Evolutionary conservation across 2,113 vertebrate species (phyloP).

Genomic region (Montifringilla adamsi): DNA sequence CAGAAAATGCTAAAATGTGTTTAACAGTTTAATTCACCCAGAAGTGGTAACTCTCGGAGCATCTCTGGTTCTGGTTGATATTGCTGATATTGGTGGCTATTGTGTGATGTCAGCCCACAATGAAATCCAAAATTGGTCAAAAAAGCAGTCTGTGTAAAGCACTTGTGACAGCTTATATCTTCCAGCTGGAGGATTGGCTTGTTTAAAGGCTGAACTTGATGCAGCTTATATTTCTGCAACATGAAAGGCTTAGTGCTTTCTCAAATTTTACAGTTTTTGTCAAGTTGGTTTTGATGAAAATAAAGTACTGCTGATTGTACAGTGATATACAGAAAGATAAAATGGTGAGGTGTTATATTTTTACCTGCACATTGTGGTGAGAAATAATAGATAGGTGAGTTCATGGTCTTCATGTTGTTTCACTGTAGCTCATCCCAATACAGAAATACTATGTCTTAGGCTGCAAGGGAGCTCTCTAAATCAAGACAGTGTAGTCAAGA

Average conservation of each 20-base stretch:
- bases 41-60: background rate
- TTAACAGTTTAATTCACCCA: background rate
- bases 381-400: conserved; percentile 22
- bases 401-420: conserved; percentile 6
- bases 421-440: conserved; percentile 31
- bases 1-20: background rate
- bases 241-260: conserved; percentile 2
- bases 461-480: conserved; percentile 48
- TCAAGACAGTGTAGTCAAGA: conserved; percentile 29
- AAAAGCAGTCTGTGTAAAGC: background rate
- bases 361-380: background rate
- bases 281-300: conserved; percentile 21
- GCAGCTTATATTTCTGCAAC: conserved; percentile 9
- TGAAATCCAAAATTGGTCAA: background rate
- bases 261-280: conserved; percentile 18
- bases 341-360: conserved; percentile 27
- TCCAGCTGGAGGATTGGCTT: background rate
- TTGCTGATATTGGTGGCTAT: background rate
- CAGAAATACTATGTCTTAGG: conserved; percentile 13
- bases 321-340: conserved; percentile 39
- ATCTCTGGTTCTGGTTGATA: background rate
- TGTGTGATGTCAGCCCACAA: background rate
- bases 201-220: background rate
- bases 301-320: background rate
- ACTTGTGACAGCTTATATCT: background rate